Conservation (phyloP, 2,888 invertebrate genomes). For the Pharmacophagus antenor region DNA sequence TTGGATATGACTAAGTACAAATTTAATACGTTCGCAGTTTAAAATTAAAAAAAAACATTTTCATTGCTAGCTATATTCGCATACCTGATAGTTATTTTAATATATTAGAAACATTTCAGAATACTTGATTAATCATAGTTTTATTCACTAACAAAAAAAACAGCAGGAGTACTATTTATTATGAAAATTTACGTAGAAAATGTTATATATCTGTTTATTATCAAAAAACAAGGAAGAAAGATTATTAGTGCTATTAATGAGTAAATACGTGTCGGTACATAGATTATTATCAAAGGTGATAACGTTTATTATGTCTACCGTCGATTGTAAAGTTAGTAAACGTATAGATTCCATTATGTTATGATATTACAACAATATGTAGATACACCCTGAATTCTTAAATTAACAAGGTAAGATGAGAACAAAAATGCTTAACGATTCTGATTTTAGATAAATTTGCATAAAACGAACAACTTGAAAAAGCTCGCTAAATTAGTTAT, state of each 20-base stretch:
- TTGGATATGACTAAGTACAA: too few species aligned
- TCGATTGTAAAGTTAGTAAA: conserved; percentile 35
- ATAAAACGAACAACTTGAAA: too few species aligned
- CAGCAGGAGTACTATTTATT: background rate
- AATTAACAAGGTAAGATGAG: too few species aligned
- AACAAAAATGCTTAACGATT: too few species aligned
- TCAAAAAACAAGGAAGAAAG: background rate
- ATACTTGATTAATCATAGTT: too few species aligned
- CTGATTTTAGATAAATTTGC: too few species aligned
- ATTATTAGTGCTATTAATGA: background rate
- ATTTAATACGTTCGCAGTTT: too few species aligned
- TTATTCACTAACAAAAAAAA: background rate
- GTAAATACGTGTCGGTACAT: background rate
- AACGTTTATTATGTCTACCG: conserved; percentile 25
- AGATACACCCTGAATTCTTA: background rate
- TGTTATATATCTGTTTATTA: background rate
- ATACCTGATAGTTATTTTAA: too few species aligned
- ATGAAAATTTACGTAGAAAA: background rate
- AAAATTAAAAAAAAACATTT: too few species aligned
- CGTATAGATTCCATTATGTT: background rate
- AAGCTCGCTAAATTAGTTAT: too few species aligned
- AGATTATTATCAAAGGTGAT: conserved; percentile 7
- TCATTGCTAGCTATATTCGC: too few species aligned
- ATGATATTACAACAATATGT: background rate
- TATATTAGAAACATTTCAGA: too few species aligned